These are phyloP conservation scores for Actenoides hombroni DNA, from an alignment of 2,113 vertebrate species.

Conservation along the genomic window DNA sequence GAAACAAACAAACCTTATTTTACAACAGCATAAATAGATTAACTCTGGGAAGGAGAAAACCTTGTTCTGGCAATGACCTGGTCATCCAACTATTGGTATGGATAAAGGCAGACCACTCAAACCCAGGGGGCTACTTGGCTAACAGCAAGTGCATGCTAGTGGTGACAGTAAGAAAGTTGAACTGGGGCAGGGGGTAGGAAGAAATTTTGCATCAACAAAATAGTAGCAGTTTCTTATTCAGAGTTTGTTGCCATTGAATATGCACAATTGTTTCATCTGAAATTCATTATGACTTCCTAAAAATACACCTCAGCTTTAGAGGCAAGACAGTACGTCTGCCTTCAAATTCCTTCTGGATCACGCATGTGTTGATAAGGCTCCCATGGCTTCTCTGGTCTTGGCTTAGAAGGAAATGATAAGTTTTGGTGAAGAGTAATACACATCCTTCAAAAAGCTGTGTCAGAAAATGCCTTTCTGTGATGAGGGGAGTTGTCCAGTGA, in stretches of 20 bases:
- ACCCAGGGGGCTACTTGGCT: neutral
- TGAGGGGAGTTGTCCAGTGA: neutral
- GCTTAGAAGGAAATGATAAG: neutral
- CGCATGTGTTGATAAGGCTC: fast-evolving
- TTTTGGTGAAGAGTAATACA: neutral
- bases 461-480: neutral
- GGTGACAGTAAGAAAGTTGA: neutral
- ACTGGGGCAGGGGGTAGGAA: fast-evolving
- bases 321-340: neutral
- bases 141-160: neutral
- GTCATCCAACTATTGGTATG: neutral
- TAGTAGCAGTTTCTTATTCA: neutral
- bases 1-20: neutral
- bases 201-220: neutral
- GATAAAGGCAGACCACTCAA: neutral
- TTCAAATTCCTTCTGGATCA: neutral
- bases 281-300: neutral
- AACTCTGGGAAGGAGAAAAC: neutral
- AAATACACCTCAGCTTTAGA: neutral
- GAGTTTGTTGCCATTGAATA: neutral
- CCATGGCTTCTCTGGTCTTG: neutral
- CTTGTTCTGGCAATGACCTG: neutral
- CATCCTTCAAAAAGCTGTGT: neutral
- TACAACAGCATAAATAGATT: neutral
- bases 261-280: neutral